Base-by-base conservation (phyloP, 2,113 vertebrate species). In the Sinocyclocheilus grahami region DNA sequence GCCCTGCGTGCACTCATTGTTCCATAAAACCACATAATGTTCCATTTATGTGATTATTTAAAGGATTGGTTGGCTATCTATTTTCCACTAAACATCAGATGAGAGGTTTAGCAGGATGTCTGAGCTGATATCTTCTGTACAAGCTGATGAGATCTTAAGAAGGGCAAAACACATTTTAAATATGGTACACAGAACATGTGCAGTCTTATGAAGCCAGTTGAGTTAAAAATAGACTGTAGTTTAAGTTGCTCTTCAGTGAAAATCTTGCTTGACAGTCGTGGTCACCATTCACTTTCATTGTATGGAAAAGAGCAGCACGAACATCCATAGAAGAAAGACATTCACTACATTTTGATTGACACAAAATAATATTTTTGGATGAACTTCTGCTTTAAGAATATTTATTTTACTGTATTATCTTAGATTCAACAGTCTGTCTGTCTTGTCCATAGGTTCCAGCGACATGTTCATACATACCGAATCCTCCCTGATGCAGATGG, bases 401-500 rank as follows among this genome's bases (percentile, higher is more conserved):
- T 71, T 18, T 37, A 37, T 33, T 37, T 71, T 10, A 71, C 16
- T 72, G 4, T 42, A 74, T n/a, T 22, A 11, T 42, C 10, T 42
- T 33, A 33, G 30, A 33, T 33, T 62, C 9, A 80, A 39, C 30
- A n/a, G 12, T 24, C 30, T 72, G 30, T 86, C 77, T 85, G 58
- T 74, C 78, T 86, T 37, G 6, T 89, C 22, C 90, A 79, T 91
- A 97, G 96, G 88, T 97, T 96, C 79, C 95, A 96, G 87, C 89
- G 94, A 13, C 95, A 96, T 7, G 95, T 97, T 88, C 96, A 97
- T 92, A 97, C 96, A 2, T 97, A 97, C 87, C 95, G 97, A 37
- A 95, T 97, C 87, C 95, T 97, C n/a, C 96, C 96, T 0, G 95
- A 97, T 5, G 90, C 93, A 0, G 95, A 97, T 9, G 96, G 96